Base-by-base conservation (phyloP, 2,888 invertebrate genomes). In the Sepiola atlantica region DNA sequence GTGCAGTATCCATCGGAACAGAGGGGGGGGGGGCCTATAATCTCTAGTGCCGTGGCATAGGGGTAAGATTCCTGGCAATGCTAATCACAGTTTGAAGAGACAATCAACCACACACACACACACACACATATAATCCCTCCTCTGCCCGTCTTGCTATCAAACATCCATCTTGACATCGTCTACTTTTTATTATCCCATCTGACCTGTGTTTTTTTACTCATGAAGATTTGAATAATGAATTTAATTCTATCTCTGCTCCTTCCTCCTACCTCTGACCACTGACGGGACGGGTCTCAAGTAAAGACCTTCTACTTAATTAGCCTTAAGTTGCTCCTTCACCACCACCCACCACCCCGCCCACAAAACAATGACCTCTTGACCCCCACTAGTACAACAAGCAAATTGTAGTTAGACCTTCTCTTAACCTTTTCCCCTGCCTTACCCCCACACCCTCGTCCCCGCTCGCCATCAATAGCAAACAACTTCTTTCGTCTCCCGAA, bases 361-460 rank as follows among this genome's bases (percentile, higher is more conserved):
- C n/a, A 77, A 77, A 77, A n/a, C n/a, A n/a, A 77, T 77, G 77
- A 77, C 77, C 77, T 77, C n/a, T 77, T 77, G n/a, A 77, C 32
- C 77, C n/a, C 77, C 18, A 32, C 12, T n/a, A 77, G 32, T 77
- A 77, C 77, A n/a, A 77, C n/a, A 77, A n/a, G 77, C 77, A 77
- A 77, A 77, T 77, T 77, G 4, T 77, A 32, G 32, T 77, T 77
- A 10, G 61, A 77, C 77, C n/a, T 77, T 77, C 92, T 55, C 35
- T 92, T 28, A 55, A 55, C 55, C 55, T 92, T 92, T 55, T 54
- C 28, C 45, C 8, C 61, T 35, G 4, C 45, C 45, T 8, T 8
- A 90, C 21, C 28, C 24, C 28, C 91, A 21, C 92, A 1, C n/a
- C 45, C 92, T 12, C 20, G 45, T 45, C n/a, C 45, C 28, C 45